phyloP scores from a whole-genome alignment of 2,797 vertebrate species.

The Platyrinchus mystaceus region DNA sequence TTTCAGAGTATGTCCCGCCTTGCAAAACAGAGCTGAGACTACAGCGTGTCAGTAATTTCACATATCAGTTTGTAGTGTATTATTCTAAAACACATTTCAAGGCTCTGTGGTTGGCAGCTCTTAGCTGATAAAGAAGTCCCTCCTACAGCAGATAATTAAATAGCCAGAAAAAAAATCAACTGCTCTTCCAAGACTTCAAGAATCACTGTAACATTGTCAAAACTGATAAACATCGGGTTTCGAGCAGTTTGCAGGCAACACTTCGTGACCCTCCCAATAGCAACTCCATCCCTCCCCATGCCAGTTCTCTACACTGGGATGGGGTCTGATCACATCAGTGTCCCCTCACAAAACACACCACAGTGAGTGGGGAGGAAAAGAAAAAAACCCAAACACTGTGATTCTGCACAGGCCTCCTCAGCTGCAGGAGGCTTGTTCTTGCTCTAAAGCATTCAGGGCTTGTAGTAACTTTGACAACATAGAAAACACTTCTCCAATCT shows the following conservation, averaged over 20 bases:
- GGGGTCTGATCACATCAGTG: not conserved
- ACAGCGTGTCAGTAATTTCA: not conserved
- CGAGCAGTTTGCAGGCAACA: not conserved
- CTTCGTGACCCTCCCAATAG: not conserved
- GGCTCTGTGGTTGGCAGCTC: not conserved
- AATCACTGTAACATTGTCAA: not conserved
- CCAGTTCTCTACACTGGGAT: not conserved
- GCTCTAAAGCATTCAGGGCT: not conserved
- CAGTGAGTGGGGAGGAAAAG: not conserved
- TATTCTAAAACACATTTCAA: not conserved
- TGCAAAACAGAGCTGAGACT: not conserved
- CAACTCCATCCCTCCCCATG: not conserved
- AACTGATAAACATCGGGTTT: not conserved
- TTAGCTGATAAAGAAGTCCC: not conserved
- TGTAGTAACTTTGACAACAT: not conserved
- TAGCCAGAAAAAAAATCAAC: not conserved
- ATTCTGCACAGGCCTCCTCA: not conserved
- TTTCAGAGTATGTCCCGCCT: no score
- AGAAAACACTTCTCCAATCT: not conserved
- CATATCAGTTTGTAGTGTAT: not conserved
- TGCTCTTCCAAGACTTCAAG: not conserved
- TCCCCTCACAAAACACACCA: not conserved
- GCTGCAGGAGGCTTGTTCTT: not conserved
- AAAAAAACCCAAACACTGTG: accelerated
- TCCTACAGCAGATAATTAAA: not conserved